phyloP scores from a whole-genome alignment of 2,888 invertebrate genomes.

The Leucoptera coffeella region DNA sequence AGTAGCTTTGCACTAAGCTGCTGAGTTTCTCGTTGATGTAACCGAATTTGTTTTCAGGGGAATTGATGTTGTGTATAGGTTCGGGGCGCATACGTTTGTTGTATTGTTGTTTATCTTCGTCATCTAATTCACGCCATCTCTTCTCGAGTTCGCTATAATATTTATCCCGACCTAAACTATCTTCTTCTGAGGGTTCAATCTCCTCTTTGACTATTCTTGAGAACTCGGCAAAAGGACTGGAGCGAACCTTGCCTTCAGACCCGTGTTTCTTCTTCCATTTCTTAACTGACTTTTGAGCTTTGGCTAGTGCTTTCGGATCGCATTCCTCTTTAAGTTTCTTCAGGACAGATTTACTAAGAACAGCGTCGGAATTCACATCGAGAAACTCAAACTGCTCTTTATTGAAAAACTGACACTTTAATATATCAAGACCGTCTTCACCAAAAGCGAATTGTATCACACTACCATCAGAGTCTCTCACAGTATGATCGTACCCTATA shows the following conservation, averaged over 20 bases:
- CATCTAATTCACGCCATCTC: slow-evolving; percentile 60
- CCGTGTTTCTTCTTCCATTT: slow-evolving; percentile 59
- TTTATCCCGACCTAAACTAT: slow-evolving; percentile 52
- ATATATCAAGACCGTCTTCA: slow-evolving; percentile 89
- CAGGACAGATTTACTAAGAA: slow-evolving; percentile 53
- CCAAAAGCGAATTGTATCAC: slow-evolving; percentile 92
- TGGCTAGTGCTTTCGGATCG: slow-evolving; percentile 39
- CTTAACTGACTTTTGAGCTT: slow-evolving; percentile 51
- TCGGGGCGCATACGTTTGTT: slow-evolving; percentile 61
- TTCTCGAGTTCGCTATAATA: slow-evolving; percentile 56
- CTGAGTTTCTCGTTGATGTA: slow-evolving; percentile 79
- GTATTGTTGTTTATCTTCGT: slow-evolving; percentile 53
- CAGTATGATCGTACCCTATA: slow-evolving; percentile 90
- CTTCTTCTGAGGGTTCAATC: slow-evolving; percentile 31
- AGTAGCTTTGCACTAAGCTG: slow-evolving; percentile 56
- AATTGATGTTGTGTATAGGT: slow-evolving; percentile 62
- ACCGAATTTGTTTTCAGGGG: slow-evolving; percentile 74
- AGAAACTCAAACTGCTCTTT: slow-evolving; percentile 73
- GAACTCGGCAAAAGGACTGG: slow-evolving; percentile 57
- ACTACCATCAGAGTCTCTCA: slow-evolving; percentile 89
- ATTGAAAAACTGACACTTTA: slow-evolving; percentile 79
- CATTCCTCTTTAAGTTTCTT: slow-evolving; percentile 52
- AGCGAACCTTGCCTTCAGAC: slow-evolving; percentile 29
- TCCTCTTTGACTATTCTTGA: slow-evolving; percentile 42
- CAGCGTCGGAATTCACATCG: slow-evolving; percentile 67